Evolutionary conservation across 2,113 vertebrate species (phyloP), one percentile per base, ranked within the genome.

Genomic region (Empidonax traillii): DNA sequence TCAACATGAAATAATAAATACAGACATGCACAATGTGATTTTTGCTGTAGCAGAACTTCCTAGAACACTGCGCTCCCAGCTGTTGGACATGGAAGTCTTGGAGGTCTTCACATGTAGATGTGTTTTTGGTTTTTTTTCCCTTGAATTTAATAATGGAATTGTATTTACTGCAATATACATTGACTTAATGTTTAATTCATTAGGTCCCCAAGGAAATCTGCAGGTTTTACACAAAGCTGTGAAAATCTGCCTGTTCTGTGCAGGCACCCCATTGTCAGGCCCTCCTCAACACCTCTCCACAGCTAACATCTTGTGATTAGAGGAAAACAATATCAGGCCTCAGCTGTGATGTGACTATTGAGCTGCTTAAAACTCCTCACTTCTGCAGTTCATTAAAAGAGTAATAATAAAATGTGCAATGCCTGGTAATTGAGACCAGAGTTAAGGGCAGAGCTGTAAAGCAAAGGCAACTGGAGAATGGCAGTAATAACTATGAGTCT

Each of bases 131-230:
- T 87, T 39, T 74, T 62, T 81, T 77, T 63, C 44, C 9, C 12
- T 51, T n/a, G 44, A 92, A 89, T 82, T 91, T 91, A 94, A 95
- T 96, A 10, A 63, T 63, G 49, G n/a, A 80, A 87, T 87, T 88
- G 2, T 73, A 44, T 68, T 78, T 94, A 68, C 12, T 14, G 18
- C 49, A 68, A 80, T 51, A 76, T 85, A 58, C 1, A 0, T 87
- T 91, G 67, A 12, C 63, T 88, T 88, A 66, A 83, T 95, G 67
- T 77, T 94, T 93, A 93, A 90, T 96, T 96, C 72, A 88, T 85
- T 71, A 71, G 19, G 15, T 90, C 62, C 43, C 85, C 56, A 66
- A 82, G 82, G 90, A 95, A 93, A 90, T 94, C 63, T 91, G 41
- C 53, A 67, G 41, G 43, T 93, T 87, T 53, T 77, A 73, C 53